phyloP scores from a whole-genome alignment of 2,113 vertebrate species.

The Psettodes erumei region DNA sequence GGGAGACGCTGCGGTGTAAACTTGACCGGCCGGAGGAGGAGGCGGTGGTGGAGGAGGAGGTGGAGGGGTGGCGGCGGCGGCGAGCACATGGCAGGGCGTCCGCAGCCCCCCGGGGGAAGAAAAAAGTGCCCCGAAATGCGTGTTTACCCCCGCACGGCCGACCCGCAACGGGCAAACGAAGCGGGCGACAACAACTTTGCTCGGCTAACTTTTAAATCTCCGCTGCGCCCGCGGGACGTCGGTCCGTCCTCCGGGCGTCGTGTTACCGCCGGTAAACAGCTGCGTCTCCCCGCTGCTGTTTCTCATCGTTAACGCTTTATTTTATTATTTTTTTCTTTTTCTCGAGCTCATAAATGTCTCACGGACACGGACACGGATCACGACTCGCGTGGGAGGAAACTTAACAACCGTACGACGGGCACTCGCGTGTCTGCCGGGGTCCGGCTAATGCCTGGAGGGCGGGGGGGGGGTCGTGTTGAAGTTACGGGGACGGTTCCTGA shows the following conservation, averaged over 20 bases:
- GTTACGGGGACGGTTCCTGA: background rate
- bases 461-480: background rate
- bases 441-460: conserved; percentile 46
- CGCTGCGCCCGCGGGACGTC: rapidly evolving
- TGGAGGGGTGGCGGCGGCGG: background rate
- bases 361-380: no score
- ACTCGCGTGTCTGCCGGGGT: conserved; percentile 2
- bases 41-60: background rate
- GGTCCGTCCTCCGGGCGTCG: rapidly evolving
- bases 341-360: background rate
- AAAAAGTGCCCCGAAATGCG: background rate
- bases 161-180: background rate
- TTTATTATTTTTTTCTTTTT: background rate
- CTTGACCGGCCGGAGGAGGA: conserved; percentile 32
- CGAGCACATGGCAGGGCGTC: conserved; percentile 72
- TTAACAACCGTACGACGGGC: background rate
- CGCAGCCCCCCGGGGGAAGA: background rate
- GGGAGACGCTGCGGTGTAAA: conserved; percentile 7
- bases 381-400: rapidly evolving
- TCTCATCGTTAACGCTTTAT: conserved; percentile 3
- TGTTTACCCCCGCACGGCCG: background rate
- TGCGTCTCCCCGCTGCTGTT: background rate
- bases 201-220: rapidly evolving
- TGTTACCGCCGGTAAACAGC: background rate
- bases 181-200: rapidly evolving